phyloP scores from a whole-genome alignment of 2,113 vertebrate species.

The Brachyhypopomus gauderio region DNA sequence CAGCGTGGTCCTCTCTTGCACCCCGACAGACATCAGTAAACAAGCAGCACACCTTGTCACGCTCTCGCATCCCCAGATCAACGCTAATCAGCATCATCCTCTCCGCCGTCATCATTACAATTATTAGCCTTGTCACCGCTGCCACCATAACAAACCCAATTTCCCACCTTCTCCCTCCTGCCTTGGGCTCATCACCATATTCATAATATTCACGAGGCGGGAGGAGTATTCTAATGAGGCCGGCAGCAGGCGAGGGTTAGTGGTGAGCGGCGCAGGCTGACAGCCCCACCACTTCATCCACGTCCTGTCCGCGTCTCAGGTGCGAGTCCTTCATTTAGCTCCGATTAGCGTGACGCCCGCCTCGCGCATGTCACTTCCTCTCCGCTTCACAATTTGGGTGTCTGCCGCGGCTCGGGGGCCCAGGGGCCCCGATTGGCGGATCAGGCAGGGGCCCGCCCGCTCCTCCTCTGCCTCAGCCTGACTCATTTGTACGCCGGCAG shows the following conservation, averaged over 20 bases:
- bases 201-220: constrained; percentile 57
- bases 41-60: constrained; percentile 52
- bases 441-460: constrained; percentile 63
- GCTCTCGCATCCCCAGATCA: constrained; percentile 56
- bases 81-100: constrained; percentile 62
- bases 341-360: constrained; percentile 80
- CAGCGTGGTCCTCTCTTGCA: constrained; percentile 42
- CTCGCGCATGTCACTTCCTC: constrained; percentile 82
- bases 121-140: constrained; percentile 56
- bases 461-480: constrained; percentile 58
- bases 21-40: constrained; percentile 52
- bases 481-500: constrained; percentile 75
- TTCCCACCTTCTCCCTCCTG: constrained; percentile 52
- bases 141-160: constrained; percentile 52
- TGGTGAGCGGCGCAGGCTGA: constrained; percentile 47
- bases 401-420: constrained; percentile 64
- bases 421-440: constrained; percentile 69
- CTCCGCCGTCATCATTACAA: constrained; percentile 56
- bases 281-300: constrained; percentile 26
- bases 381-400: constrained; percentile 80
- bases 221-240: constrained; percentile 79
- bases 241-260: constrained; percentile 72
- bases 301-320: constrained; percentile 75
- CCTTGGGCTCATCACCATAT: constrained; percentile 52
- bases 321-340: constrained; percentile 80